Conservation (phyloP, 1,140 invertebrate species). For the Scaptomyza hsui region DNA sequence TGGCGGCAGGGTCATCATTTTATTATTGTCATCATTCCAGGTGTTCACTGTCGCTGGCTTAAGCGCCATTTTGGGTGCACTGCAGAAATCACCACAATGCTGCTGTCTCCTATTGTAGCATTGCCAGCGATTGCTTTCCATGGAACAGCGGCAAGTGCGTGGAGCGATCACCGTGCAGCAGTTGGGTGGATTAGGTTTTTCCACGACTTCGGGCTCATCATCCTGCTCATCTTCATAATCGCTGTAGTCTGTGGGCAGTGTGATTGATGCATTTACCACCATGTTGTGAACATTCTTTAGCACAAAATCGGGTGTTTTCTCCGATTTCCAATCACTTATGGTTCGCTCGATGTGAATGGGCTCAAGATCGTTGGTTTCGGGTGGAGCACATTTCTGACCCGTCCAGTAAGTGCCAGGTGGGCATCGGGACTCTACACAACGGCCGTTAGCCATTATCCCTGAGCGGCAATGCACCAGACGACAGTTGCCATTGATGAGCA, state of each 20-base stretch:
- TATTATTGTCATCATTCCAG: slow-evolving; percentile 30
- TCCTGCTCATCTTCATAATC: slow-evolving; percentile 35
- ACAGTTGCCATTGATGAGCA: slow-evolving; percentile 44
- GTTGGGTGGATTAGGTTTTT: neutral
- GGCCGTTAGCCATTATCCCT: slow-evolving; percentile 23
- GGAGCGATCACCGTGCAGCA: slow-evolving; percentile 65
- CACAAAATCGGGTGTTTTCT: slow-evolving; percentile 28
- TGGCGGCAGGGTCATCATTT: slow-evolving; percentile 61
- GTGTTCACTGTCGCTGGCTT: slow-evolving; percentile 16
- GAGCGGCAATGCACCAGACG: slow-evolving; percentile 55
- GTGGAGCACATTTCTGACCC: slow-evolving; percentile 44
- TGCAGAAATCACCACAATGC: slow-evolving; percentile 60
- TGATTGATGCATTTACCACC: slow-evolving; percentile 57
- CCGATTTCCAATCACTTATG: slow-evolving; percentile 3
- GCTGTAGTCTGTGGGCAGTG: slow-evolving; percentile 21
- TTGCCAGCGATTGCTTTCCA: slow-evolving; percentile 37
- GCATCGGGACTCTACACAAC: slow-evolving; percentile 49
- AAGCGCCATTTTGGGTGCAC: slow-evolving; percentile 50
- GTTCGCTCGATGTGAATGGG: slow-evolving; percentile 51
- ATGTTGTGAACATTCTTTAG: slow-evolving; percentile 60
- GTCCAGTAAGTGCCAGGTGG: slow-evolving; percentile 62
- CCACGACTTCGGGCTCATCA: slow-evolving; percentile 4
- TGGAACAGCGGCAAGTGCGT: slow-evolving; percentile 41
- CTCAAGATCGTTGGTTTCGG: slow-evolving; percentile 25
- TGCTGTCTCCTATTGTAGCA: slow-evolving; percentile 54